phyloP scores from a whole-genome alignment of 2,888 invertebrate genomes.

The Drosophila melanosoma region DNA sequence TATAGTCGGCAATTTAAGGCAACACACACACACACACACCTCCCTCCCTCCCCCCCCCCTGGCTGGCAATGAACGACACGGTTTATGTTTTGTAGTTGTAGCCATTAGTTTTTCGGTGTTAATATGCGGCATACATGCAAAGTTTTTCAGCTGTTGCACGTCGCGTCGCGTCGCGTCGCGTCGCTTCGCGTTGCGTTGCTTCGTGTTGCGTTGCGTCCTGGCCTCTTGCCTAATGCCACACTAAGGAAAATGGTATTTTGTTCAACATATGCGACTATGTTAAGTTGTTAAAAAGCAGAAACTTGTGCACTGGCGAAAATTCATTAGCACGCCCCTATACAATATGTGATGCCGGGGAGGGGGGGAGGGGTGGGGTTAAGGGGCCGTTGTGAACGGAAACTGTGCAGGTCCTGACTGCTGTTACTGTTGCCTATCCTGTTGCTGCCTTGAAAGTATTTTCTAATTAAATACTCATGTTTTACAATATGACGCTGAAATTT shows the following conservation, averaged over 20 bases:
- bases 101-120: slow-evolving; percentile 71
- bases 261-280: slow-evolving; percentile 70
- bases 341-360: neutral
- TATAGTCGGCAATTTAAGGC: slow-evolving; percentile 59
- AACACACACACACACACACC: slow-evolving; percentile 39
- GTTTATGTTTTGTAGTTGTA: slow-evolving; percentile 9
- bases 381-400: slow-evolving; percentile 34
- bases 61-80: neutral
- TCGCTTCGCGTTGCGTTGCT: neutral
- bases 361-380: neutral
- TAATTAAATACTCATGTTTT: slow-evolving; percentile 83
- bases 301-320: slow-evolving; percentile 61
- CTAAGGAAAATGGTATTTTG: slow-evolving; percentile 77
- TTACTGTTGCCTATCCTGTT: slow-evolving; percentile 17
- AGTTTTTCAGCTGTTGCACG: slow-evolving; percentile 69
- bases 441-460: slow-evolving; percentile 73
- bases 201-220: slow-evolving; percentile 18
- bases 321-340: slow-evolving; percentile 63
- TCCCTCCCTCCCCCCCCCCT: too few relatives aligned
- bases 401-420: slow-evolving; percentile 36
- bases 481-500: slow-evolving; percentile 82
- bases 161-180: slow-evolving; percentile 4
- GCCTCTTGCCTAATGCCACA: slow-evolving; percentile 15
- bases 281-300: slow-evolving; percentile 76
- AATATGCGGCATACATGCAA: slow-evolving; percentile 78